Conservation (phyloP, 2,888 invertebrate species). For the Ectemnius continuus region DNA sequence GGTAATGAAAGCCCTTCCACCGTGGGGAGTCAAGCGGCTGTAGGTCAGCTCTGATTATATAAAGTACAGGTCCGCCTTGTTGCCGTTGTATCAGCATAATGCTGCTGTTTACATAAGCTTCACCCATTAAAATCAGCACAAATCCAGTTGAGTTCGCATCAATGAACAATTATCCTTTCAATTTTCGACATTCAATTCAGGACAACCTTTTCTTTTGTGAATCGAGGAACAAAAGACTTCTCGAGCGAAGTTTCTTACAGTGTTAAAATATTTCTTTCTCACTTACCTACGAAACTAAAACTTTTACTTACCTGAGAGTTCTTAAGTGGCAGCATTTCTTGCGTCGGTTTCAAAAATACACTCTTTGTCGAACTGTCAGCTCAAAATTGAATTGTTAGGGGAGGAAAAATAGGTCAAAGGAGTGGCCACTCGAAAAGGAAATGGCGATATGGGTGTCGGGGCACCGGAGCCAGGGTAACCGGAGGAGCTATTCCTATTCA, state of each 20-base stretch:
- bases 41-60: slow-evolving; percentile 43
- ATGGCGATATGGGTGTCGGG: neutral
- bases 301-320: no score
- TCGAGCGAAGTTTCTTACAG: neutral
- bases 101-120: slow-evolving; percentile 32
- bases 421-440: neutral
- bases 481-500: slow-evolving; percentile 25
- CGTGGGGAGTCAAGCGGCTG: slow-evolving; percentile 9
- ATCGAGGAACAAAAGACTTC: no score
- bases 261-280: neutral
- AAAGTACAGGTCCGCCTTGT: slow-evolving; percentile 42
- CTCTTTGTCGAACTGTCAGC: no score
- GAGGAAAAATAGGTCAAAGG: no score
- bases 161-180: no score
- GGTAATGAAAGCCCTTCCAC: slow-evolving; percentile 27
- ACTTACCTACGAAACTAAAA: slow-evolving; percentile 13
- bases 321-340: slow-evolving; percentile 20
- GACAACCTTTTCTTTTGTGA: no score
- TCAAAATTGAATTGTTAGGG: no score
- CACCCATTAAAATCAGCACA: neutral
- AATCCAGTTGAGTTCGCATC: neutral
- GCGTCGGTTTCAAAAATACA: no score
- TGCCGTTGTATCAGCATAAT: slow-evolving; percentile 21
- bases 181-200: no score
- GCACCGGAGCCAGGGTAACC: slow-evolving; percentile 30